Evolutionary conservation across 2,113 vertebrate genomes (phyloP).

Genomic region (Stictonetta naevosa): DNA sequence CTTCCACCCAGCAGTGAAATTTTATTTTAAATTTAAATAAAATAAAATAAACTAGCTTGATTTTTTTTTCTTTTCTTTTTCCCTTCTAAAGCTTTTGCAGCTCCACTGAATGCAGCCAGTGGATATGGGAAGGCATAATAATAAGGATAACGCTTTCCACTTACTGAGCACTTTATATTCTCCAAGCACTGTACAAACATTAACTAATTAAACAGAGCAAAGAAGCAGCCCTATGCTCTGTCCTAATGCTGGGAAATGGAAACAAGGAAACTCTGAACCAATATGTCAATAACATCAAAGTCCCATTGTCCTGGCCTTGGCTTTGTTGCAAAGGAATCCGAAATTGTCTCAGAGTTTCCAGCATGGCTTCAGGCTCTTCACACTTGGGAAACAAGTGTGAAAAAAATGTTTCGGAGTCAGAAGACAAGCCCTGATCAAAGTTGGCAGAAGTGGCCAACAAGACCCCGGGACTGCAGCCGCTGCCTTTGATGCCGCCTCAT

Average conservation of each 20-base stretch:
- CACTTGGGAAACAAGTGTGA: conserved; percentile 67
- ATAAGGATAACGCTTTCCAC: conserved; percentile 59
- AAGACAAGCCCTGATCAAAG: conserved; percentile 65
- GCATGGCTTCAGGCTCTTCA: conserved; percentile 46
- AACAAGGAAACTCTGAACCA: conserved; percentile 64
- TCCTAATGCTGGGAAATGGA: conserved; percentile 64
- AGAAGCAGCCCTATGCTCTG: conserved; percentile 47
- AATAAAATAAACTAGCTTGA: conserved; percentile 10
- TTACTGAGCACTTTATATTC: conserved; percentile 66
- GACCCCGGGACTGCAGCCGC: conserved; percentile 19
- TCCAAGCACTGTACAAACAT: conserved; percentile 64
- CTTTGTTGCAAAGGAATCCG: conserved; percentile 65
- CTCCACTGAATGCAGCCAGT: neutral
- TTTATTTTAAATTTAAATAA: conserved; percentile 53
- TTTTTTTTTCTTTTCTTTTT: conserved; percentile 9
- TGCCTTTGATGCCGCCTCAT: conserved; percentile 65
- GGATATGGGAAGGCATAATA: conserved; percentile 48
- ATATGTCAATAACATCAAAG: conserved; percentile 71
- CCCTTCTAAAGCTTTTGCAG: conserved; percentile 39
- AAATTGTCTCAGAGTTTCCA: conserved; percentile 68
- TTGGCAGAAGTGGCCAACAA: conserved; percentile 58
- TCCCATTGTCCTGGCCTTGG: conserved; percentile 66
- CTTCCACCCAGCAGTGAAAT: neutral
- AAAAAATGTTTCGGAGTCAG: conserved; percentile 38
- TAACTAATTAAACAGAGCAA: conserved; percentile 66